phyloP scores from a whole-genome alignment of 2,113 vertebrate genomes.

The Callorhinus ursinus region DNA sequence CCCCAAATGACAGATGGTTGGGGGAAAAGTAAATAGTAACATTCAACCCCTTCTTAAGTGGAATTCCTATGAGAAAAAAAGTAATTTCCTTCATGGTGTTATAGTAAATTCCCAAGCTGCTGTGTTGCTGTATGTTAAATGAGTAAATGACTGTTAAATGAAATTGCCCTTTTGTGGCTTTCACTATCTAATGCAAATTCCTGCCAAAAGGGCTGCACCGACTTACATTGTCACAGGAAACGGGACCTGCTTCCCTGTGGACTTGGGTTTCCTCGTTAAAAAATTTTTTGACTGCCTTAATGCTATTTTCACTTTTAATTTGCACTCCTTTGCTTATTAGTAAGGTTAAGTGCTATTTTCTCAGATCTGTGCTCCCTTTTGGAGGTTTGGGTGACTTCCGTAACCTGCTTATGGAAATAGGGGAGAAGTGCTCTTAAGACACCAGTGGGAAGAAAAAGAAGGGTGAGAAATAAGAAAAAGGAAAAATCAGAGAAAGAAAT shows the following conservation, averaged over 20 bases:
- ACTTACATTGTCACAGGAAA: neutral
- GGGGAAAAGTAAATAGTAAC: neutral
- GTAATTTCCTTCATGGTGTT: neutral
- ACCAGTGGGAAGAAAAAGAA: neutral
- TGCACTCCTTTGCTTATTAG: neutral
- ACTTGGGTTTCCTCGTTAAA: neutral
- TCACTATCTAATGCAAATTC: neutral
- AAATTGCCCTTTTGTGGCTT: neutral
- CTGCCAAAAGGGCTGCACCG: neutral
- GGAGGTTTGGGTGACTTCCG: neutral
- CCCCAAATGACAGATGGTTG: neutral
- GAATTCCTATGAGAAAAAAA: slow-evolving; percentile 19
- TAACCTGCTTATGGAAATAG: slow-evolving; percentile 14
- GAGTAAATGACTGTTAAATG: neutral
- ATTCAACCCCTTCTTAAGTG: neutral
- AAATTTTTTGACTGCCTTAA: neutral
- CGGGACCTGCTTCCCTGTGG: neutral
- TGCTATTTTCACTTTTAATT: slow-evolving; percentile 26
- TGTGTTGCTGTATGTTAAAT: neutral
- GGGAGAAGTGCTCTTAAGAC: neutral
- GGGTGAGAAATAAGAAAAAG: neutral
- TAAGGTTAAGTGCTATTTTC: slow-evolving; percentile 17
- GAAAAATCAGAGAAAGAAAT: neutral
- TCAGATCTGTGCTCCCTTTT: neutral
- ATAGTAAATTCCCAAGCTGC: neutral